phyloP scores from a whole-genome alignment of 2,888 invertebrate genomes.

The Nowickia ferox region DNA sequence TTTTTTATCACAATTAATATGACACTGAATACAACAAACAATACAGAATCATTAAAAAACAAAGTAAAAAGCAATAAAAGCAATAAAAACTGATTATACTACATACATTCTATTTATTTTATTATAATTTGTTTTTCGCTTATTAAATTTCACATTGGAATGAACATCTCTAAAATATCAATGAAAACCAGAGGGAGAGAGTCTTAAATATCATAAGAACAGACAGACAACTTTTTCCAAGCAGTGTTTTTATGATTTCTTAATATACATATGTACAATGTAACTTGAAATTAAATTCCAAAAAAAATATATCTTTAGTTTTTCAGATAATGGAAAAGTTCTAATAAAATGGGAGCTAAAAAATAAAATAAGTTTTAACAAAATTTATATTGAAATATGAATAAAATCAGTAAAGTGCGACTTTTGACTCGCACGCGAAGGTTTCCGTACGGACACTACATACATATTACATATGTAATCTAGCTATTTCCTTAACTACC shows the following conservation, averaged over 20 bases:
- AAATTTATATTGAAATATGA: too few species aligned
- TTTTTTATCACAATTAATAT: slow-evolving; percentile 69
- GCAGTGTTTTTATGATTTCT: neutral
- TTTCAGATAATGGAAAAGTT: too few species aligned
- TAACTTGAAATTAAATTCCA: neutral
- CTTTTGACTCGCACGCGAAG: too few species aligned
- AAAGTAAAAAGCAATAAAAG: slow-evolving; percentile 10
- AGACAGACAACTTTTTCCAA: neutral
- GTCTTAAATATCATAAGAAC: neutral
- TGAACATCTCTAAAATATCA: too few species aligned
- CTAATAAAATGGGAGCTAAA: too few species aligned
- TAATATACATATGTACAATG: too few species aligned
- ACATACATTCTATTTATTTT: slow-evolving; percentile 45
- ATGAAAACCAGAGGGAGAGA: neutral
- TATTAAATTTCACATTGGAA: neutral
- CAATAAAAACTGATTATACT: slow-evolving; percentile 63
- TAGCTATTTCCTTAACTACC: too few species aligned
- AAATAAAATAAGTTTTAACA: too few species aligned
- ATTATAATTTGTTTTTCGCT: neutral
- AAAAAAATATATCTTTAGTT: too few species aligned
- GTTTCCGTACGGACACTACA: too few species aligned
- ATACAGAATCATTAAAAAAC: slow-evolving; percentile 43
- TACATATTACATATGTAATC: too few species aligned
- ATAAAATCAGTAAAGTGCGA: too few species aligned
- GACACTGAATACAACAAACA: slow-evolving; percentile 64